Conservation (phyloP, 1,140 invertebrate species). For the Ladona fulva region DNA sequence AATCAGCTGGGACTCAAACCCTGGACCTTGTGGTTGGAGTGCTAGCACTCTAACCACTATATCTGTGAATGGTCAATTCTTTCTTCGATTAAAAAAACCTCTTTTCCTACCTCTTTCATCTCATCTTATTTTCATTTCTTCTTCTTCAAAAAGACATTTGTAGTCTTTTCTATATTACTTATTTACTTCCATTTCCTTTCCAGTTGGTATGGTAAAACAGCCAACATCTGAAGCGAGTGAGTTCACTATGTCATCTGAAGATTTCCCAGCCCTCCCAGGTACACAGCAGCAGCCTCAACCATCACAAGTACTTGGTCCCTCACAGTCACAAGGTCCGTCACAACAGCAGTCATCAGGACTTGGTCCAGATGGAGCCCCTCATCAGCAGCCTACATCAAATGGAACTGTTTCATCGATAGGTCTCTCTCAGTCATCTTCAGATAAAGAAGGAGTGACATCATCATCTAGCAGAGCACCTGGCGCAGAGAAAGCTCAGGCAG, state of each 20-base stretch:
- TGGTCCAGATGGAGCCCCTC: not conserved
- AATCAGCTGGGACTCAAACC: too few species aligned
- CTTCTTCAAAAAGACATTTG: too few species aligned
- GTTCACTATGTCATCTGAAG: constrained; percentile 96
- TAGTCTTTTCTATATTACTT: too few species aligned
- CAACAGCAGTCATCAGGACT: constrained; percentile 14
- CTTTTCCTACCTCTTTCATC: too few species aligned
- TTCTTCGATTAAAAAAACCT: too few species aligned
- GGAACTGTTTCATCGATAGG: constrained; percentile 18
- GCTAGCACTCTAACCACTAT: too few species aligned
- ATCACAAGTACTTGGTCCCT: constrained; percentile 20
- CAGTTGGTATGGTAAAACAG: not conserved
- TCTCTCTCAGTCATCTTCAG: constrained; percentile 16
- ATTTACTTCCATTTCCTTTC: too few species aligned
- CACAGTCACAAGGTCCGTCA: constrained; percentile 20
- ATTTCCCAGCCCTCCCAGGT: constrained; percentile 92
- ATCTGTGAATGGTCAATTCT: too few species aligned
- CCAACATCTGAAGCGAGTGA: constrained; percentile 63
- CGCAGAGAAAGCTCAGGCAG: constrained; percentile 24
- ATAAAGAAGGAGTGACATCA: constrained; percentile 17
- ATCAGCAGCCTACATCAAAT: not conserved
- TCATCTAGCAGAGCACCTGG: constrained; percentile 21
- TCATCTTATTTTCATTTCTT: too few species aligned
- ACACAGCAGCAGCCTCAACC: constrained; percentile 35
- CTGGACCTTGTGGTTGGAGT: too few species aligned